Base-by-base conservation (phyloP, 2,888 invertebrate species). In the Marasmarcha lunaedactyla region DNA sequence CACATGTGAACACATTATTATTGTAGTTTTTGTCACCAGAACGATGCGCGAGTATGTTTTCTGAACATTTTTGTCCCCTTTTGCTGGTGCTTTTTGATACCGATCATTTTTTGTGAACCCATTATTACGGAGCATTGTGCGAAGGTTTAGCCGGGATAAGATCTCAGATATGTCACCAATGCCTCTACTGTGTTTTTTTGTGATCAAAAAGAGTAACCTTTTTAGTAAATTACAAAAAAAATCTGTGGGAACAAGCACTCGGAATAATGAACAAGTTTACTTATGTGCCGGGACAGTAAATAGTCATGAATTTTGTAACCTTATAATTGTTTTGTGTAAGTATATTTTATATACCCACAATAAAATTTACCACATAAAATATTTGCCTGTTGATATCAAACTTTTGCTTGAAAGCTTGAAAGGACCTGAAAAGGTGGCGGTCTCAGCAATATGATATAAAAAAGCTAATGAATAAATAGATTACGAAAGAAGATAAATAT, bases 141-240 rank as follows among this genome's bases (percentile, higher is more conserved):
- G 55, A 77, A 76, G 76, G 64, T 71, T 78, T 71, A 74, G 60
- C 58, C 59, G 52, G 66, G 83, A 81, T 83, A 77, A 78, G 73
- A 83, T 83, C 83, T 79, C 60, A 57, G 71, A 74, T 70, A 71
- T 83, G 81, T 81, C 81, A 77, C 79, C 66, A 60, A 59, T 62
- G 65, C 67, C 49, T 58, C 66, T 70, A 63, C 66, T 57, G 66
- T 55, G 54, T 59, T 65, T 69, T 76, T 74, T 65, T 56, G 60
- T 64, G 57, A 63, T 62, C 62, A 60, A 70, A 71, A 72, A 58
- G 60, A 69, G 65, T 69, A 69, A 73, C 68, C 66, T 71, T 73
- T 74, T 71, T 64, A 57, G 60, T 65, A 49, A 50, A 58, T 56
- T 53, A 63, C 48, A 70, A 70, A 71, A 63, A 51, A 46, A 34